phyloP scores from a whole-genome alignment of 2,113 vertebrate species.

The Rhynchomys soricoides region DNA sequence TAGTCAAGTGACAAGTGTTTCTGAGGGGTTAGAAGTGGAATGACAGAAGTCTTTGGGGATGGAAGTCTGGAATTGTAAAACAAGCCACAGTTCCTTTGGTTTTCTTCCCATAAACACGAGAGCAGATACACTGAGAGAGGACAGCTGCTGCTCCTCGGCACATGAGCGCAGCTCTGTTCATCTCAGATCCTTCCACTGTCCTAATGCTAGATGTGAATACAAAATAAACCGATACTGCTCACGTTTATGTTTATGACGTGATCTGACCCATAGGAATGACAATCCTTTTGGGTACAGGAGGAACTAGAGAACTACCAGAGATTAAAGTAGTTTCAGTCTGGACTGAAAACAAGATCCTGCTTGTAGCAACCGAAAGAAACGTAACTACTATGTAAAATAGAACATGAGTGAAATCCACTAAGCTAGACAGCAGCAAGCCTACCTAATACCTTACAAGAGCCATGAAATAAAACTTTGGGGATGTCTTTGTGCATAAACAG shows the following conservation, averaged over 20 bases:
- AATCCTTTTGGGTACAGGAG: conserved; percentile 2
- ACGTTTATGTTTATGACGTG: neutral
- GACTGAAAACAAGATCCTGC: neutral
- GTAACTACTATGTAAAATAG: conserved; percentile 41
- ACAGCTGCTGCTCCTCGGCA: neutral
- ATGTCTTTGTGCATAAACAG: neutral
- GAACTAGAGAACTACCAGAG: conserved; percentile 32
- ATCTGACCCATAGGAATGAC: neutral
- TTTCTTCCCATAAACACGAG: conserved; percentile 31
- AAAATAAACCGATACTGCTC: neutral
- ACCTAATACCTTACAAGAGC: neutral
- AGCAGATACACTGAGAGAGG: conserved; percentile 18
- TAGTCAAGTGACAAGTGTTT: neutral
- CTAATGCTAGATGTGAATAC: neutral
- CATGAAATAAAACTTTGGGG: neutral
- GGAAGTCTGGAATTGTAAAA: conserved; percentile 45
- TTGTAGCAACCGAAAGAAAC: neutral
- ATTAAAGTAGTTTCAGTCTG: conserved; percentile 20
- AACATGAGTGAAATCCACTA: conserved; percentile 24
- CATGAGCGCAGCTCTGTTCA: neutral
- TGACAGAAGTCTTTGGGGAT: neutral
- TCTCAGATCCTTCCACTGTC: neutral
- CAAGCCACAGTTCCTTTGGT: neutral
- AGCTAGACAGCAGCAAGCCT: neutral
- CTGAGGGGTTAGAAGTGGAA: neutral